These are phyloP conservation scores for Asbolus verrucosus DNA, from an alignment of 1,140 invertebrate species.

Conservation along the genomic window DNA sequence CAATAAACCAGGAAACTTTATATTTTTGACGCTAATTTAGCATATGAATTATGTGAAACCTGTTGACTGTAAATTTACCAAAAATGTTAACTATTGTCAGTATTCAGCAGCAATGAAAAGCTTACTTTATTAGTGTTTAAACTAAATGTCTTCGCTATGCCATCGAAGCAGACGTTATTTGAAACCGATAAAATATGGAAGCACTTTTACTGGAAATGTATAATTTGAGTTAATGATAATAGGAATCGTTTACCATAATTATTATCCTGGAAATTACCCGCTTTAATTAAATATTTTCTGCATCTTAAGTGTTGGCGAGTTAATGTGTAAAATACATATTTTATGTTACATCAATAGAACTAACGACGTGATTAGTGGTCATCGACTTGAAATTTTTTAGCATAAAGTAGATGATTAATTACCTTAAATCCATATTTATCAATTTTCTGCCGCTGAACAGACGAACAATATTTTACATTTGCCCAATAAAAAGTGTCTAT, in stretches of 20 bases:
- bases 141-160: no score
- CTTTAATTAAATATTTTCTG: conserved; percentile 10
- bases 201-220: neutral
- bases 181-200: no score
- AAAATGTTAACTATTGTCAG: no score
- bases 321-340: conserved; percentile 30
- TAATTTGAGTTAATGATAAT: conserved; percentile 10
- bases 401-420: neutral
- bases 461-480: conserved; percentile 8
- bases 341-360: neutral
- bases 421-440: no score
- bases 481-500: neutral
- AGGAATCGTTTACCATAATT: neutral
- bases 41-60: no score
- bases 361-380: conserved; percentile 23
- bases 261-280: conserved; percentile 29
- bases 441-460: neutral
- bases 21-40: no score
- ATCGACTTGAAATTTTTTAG: conserved; percentile 16
- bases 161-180: no score
- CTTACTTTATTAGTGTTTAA: no score
- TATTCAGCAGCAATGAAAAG: no score
- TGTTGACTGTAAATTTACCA: no score
- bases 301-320: conserved; percentile 15
- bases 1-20: no score